Evolutionary conservation across 2,888 invertebrate species (phyloP).

Genomic region (Oscheius sp.): DNA sequence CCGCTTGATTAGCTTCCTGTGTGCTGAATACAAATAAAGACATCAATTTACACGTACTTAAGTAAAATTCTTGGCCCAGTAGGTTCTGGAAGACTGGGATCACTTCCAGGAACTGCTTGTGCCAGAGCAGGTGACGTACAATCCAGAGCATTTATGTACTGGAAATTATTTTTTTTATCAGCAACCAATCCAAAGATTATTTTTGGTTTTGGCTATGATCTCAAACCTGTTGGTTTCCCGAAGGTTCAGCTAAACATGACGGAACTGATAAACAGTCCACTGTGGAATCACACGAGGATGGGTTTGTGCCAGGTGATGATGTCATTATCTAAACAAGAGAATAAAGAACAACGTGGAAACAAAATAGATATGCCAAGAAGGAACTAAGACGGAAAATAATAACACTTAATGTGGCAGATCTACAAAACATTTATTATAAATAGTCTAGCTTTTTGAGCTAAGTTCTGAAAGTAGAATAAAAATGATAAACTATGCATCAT

Average conservation of each 20-base stretch:
- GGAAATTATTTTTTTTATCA: neutral
- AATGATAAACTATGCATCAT: neutral
- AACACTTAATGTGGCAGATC: neutral
- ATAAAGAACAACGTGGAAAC: too few relatives aligned
- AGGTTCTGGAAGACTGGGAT: constrained; percentile 25
- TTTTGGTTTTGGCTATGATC: neutral
- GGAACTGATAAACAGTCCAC: neutral
- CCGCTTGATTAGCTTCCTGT: constrained; percentile 25
- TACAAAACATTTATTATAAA: neutral
- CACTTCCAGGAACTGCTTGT: constrained; percentile 9
- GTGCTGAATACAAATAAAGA: neutral
- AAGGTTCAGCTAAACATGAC: neutral
- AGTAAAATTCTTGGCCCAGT: constrained; percentile 17
- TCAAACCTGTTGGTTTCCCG: neutral
- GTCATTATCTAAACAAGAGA: too few relatives aligned
- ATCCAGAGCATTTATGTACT: neutral
- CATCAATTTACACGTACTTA: constrained; percentile 5
- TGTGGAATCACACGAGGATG: constrained; percentile 28
- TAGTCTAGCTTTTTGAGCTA: too few relatives aligned
- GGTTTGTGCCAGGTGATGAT: constrained; percentile 25
- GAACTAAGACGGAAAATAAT: neutral
- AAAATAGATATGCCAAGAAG: neutral
- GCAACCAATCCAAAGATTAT: neutral
- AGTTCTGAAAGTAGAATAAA: too few relatives aligned
- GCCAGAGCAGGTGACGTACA: constrained; percentile 26